Percentiles rank a stretch among this genome's conserved stretches.
Evolutionary conservation across 2,797 vertebrate genomes (phyloP).

Genomic region (Glyptemys insculpta): DNA sequence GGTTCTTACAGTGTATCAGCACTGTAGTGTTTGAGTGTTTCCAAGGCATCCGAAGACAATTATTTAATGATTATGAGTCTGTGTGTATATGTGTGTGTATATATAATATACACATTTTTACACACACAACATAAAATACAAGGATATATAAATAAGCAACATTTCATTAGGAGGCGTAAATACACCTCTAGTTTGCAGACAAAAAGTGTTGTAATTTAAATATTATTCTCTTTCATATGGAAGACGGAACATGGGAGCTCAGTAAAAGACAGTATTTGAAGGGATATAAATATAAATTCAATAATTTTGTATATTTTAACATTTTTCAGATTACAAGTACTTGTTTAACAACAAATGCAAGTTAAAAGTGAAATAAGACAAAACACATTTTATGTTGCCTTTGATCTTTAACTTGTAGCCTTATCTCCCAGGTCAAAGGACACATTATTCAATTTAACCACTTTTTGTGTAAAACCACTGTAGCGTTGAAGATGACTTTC

Average conservation of each 20-base stretch:
- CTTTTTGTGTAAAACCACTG: slow-evolving; percentile 87
- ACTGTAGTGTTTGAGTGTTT: neutral
- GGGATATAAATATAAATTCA: neutral
- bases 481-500: slow-evolving; percentile 88
- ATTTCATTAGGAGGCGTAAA: neutral
- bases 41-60: neutral
- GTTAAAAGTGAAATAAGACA: slow-evolving; percentile 81
- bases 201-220: slow-evolving; percentile 9
- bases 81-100: neutral
- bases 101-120: too few species aligned
- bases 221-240: neutral
- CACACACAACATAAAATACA: neutral
- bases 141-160: neutral
- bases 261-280: neutral
- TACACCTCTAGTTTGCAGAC: neutral
- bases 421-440: slow-evolving; percentile 85
- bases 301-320: slow-evolving; percentile 43
- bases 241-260: slow-evolving; percentile 3
- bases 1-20: neutral
- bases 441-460: slow-evolving; percentile 87
- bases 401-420: slow-evolving; percentile 87
- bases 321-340: slow-evolving; percentile 53
- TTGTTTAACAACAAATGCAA: slow-evolving; percentile 71
- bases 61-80: neutral
- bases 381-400: slow-evolving; percentile 82